Base-by-base conservation (phyloP, 2,888 invertebrate genomes). In the Parthenolecanium corni region DNA sequence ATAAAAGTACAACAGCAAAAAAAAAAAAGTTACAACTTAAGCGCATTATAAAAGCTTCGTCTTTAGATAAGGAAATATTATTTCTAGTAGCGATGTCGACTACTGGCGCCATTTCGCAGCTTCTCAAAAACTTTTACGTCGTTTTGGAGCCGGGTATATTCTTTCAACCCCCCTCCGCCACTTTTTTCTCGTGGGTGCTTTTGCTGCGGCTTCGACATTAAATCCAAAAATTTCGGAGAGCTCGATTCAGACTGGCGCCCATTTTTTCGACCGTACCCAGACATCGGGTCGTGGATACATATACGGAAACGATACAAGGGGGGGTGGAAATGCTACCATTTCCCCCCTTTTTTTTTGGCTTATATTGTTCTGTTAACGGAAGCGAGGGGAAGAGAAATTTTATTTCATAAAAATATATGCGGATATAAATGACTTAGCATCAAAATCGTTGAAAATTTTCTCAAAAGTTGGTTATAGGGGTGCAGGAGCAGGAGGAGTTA, bases 51-150 rank as follows among this genome's bases (percentile, higher is more conserved):
- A 61, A 61, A 61, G 61, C 61, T 61, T 9, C 61, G 61, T 31
- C 61, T 61, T n/a, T 25, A 61, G 61, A 49, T 61, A 61, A 61
- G 61, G 61, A 61, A 61, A 61, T 61, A 61, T 61, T 61, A 61
- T 61, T 61, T 49, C 49, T 61, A 49, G 49, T 49, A 61, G 61
- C 38, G 49, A 31, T 38, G 61, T 61, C 61, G 61, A 61, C 61
- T 61, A 61, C 61, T 61, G 61, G 61, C 61, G 61, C 61, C 61
- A 51, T 61, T 61, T 61, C 51, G 61, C 61, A 61, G 51, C 61
- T 61, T 61, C 61, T 61, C 61, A 61, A 61, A 58, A 61, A 61
- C 49, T 61, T 61, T 61, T 47, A 61, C 61, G 61, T 61, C 61
- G 61, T 61, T 61, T 61, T 61, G 61, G 61, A 61, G 61, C 61